Percentiles rank a stretch among this genome's conserved stretches.
These are phyloP conservation scores for Crocallis elinguaria DNA, from an alignment of 2,888 invertebrate species.

Conservation along the genomic window DNA sequence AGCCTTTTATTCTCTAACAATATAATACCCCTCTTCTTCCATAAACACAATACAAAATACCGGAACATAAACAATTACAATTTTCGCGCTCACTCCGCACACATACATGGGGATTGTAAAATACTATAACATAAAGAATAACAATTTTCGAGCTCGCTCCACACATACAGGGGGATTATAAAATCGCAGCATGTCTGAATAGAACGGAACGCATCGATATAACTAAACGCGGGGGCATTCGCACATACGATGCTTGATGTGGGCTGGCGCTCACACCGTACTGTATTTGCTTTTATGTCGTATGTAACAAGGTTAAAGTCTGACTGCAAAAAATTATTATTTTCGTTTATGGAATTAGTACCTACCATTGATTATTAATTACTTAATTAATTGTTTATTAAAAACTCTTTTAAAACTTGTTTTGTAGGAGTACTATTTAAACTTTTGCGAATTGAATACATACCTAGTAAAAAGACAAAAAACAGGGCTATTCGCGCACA, in stretches of 20 bases:
- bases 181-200: constrained; percentile 67
- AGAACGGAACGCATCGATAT: constrained; percentile 73
- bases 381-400: no score
- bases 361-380: no score
- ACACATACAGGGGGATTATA: constrained; percentile 61
- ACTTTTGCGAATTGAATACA: no score
- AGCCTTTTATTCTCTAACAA: background rate
- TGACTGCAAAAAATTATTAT: background rate
- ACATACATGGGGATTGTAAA: constrained; percentile 52
- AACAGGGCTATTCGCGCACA: no score
- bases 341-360: no score
- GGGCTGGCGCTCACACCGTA: constrained; percentile 55
- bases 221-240: constrained; percentile 66
- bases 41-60: constrained; percentile 16
- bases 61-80: constrained; percentile 24
- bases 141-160: constrained; percentile 34
- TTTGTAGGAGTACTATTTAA: no score
- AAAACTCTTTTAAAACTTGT: no score
- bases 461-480: background rate
- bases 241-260: constrained; percentile 59
- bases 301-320: no score
- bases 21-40: background rate
- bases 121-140: constrained; percentile 21
- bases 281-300: constrained; percentile 35
- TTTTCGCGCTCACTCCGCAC: constrained; percentile 37